These are phyloP conservation scores for Pachypanchax playfairii DNA, from an alignment of 2,113 vertebrate genomes.

Conservation along the genomic window DNA sequence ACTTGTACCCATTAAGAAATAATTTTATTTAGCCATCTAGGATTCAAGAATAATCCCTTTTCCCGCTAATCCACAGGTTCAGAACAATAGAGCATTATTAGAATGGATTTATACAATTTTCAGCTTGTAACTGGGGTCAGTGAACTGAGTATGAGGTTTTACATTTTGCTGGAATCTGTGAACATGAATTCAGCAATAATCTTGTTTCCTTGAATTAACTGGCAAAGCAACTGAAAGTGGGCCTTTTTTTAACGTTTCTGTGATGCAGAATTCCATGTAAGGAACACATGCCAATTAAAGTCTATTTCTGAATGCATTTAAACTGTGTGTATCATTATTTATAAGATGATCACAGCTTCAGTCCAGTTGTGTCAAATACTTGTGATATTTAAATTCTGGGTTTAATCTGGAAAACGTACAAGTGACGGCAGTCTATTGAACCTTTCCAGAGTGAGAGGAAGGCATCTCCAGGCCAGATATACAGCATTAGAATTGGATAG, in stretches of 20 bases:
- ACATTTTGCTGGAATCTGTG: constrained; percentile 68
- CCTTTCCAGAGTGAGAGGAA: not conserved
- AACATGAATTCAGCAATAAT: constrained; percentile 79
- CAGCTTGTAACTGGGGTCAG: constrained; percentile 38
- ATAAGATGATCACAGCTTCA: no score
- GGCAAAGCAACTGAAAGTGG: constrained; percentile 34
- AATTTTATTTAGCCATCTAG: constrained; percentile 24
- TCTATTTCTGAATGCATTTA: constrained; percentile 67
- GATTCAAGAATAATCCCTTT: no score
- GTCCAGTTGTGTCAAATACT: not conserved
- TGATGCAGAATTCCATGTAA: constrained; percentile 67
- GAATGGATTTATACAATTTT: constrained; percentile 52
- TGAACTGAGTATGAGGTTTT: constrained; percentile 53
- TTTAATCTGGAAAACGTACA: not conserved
- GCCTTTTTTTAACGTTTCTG: constrained; percentile 45
- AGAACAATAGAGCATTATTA: constrained; percentile 29
- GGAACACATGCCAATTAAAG: constrained; percentile 72
- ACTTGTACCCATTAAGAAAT: not conserved
- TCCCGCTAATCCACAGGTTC: constrained; percentile 20
- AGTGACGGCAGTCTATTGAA: not conserved
- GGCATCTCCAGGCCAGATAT: not conserved
- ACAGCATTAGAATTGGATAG: no score
- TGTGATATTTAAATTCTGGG: no score
- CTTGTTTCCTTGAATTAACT: constrained; percentile 54
- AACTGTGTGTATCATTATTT: constrained; percentile 27